phyloP scores from a whole-genome alignment of 2,888 invertebrate genomes.

The Scelioninae gen. 1 region DNA sequence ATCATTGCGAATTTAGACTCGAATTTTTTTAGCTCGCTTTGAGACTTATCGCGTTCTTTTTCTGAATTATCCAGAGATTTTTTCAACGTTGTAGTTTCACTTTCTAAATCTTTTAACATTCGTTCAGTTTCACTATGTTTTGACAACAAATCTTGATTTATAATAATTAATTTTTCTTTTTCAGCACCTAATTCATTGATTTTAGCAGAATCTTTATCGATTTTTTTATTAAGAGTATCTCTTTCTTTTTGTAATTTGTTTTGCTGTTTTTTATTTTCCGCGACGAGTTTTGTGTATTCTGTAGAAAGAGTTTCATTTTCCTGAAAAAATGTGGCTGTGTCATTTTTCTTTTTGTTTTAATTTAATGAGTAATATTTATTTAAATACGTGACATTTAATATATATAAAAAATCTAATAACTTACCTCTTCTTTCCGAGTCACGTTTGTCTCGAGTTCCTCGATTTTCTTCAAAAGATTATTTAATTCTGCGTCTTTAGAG shows the following conservation, averaged over 20 bases:
- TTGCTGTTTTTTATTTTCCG: conserved; percentile 7
- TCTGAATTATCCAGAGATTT: conserved; percentile 2
- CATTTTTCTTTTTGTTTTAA: too few relatives aligned
- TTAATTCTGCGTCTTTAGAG: conserved; percentile 9
- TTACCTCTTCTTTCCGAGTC: background rate
- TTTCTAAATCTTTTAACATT: background rate
- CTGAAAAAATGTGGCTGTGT: too few relatives aligned
- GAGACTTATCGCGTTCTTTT: background rate
- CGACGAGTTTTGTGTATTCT: background rate
- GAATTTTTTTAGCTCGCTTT: background rate
- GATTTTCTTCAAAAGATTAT: background rate
- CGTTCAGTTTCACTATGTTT: background rate
- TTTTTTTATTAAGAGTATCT: conserved; percentile 7
- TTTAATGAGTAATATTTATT: too few relatives aligned
- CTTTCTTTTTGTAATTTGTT: conserved; percentile 19
- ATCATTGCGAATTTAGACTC: background rate
- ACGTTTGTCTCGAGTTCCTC: conserved; percentile 4
- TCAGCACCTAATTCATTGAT: background rate
- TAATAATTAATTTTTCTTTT: background rate
- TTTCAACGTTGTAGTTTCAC: background rate
- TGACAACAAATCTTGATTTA: background rate
- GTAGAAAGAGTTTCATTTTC: background rate
- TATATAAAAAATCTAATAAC: background rate
- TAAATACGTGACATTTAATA: too few relatives aligned
- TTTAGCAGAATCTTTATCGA: background rate